These are phyloP conservation scores for Euura lappo DNA, from an alignment of 1,140 invertebrate species.

Conservation along the genomic window DNA sequence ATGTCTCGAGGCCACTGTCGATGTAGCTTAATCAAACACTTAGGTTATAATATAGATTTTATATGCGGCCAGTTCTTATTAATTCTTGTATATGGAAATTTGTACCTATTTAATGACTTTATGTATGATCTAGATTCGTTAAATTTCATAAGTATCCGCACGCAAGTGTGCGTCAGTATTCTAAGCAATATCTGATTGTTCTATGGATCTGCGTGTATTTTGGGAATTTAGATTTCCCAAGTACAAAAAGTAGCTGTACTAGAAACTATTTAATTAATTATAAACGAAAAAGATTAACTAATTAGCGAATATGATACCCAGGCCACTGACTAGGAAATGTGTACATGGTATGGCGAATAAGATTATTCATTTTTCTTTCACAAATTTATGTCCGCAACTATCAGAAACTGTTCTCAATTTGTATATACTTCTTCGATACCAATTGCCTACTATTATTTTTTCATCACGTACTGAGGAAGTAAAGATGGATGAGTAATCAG, in stretches of 20 bases:
- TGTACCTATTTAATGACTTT: conserved; percentile 15
- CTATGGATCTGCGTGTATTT: conserved; percentile 16
- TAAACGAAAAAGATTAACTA: not conserved
- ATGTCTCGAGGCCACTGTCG: conserved; percentile 12
- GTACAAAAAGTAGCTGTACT: conserved; percentile 8
- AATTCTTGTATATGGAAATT: conserved; percentile 14
- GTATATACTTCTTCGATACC: no score
- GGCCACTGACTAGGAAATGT: conserved; percentile 12
- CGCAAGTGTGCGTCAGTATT: conserved; percentile 3
- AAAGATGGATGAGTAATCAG: no score
- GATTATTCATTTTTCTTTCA: not conserved
- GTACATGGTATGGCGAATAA: conserved; percentile 3
- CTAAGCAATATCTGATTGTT: conserved; percentile 16
- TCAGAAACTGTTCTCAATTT: no score
- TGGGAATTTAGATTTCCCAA: not conserved
- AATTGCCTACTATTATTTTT: no score
- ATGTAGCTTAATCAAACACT: conserved; percentile 6
- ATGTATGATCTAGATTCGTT: not conserved
- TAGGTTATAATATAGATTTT: conserved; percentile 5
- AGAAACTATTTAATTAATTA: conserved; percentile 15
- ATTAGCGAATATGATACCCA: not conserved
- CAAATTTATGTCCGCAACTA: not conserved
- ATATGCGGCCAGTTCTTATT: conserved; percentile 19
- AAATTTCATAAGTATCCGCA: not conserved
- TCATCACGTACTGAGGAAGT: no score